These are phyloP conservation scores for Thinocorus orbignyianus DNA, from an alignment of 2,113 vertebrate species.

Conservation along the genomic window DNA sequence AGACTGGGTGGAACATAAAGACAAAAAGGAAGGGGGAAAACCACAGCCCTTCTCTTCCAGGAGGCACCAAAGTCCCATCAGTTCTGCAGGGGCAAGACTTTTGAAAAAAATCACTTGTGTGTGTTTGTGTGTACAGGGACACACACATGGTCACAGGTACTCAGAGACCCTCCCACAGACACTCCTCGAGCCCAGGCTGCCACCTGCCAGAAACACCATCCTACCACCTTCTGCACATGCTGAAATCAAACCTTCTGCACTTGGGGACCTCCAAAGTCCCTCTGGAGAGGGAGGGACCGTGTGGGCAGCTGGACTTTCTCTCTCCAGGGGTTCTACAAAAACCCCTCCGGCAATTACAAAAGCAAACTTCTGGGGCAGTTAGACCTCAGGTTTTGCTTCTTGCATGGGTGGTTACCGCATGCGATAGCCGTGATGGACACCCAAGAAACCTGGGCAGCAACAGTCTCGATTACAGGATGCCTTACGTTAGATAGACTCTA, in stretches of 20 bases:
- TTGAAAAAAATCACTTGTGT: rapidly evolving
- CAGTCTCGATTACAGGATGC: not conserved
- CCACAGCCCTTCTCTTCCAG: conserved; percentile 11
- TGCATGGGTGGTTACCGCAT: not conserved
- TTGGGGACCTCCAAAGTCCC: not conserved
- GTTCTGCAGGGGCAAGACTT: not conserved
- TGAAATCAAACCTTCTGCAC: not conserved
- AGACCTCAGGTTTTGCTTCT: not conserved
- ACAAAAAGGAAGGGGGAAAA: not conserved
- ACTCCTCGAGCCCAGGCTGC: not conserved
- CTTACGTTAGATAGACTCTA: not conserved
- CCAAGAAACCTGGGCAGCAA: not conserved
- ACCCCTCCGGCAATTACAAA: not conserved
- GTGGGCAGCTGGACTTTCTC: not conserved
- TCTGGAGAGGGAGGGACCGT: rapidly evolving
- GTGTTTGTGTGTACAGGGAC: not conserved
- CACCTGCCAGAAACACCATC: not conserved
- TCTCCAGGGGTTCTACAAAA: not conserved
- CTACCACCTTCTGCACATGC: not conserved
- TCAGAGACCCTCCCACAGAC: not conserved
- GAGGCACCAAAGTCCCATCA: not conserved
- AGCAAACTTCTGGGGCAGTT: not conserved
- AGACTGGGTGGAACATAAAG: not conserved
- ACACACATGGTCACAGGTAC: not conserved
- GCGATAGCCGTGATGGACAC: rapidly evolving